phyloP scores from a whole-genome alignment of 2,888 invertebrate genomes.

The Eupithecia subumbrata region DNA sequence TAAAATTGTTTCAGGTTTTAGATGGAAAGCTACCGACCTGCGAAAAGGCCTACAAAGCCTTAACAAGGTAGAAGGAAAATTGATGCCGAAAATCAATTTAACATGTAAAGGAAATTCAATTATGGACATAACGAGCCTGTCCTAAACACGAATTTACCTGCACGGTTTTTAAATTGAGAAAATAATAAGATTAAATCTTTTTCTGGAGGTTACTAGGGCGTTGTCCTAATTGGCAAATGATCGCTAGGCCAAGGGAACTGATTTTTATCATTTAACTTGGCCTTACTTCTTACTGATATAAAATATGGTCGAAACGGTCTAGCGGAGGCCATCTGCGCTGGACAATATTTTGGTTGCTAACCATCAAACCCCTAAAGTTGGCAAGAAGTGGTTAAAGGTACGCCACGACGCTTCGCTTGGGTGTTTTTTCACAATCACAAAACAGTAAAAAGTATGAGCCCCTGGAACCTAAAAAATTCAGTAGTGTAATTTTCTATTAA shows the following conservation, averaged over 20 bases:
- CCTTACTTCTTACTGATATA: not conserved
- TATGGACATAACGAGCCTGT: slow-evolving; percentile 49
- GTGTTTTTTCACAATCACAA: too few relatives aligned
- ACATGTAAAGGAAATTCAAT: slow-evolving; percentile 57
- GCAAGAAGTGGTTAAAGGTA: too few relatives aligned
- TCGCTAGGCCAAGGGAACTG: not conserved
- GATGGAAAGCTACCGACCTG: not conserved
- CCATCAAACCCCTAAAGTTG: too few relatives aligned
- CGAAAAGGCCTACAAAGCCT: slow-evolving; percentile 19
- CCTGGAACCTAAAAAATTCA: too few relatives aligned
- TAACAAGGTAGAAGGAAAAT: slow-evolving; percentile 28
- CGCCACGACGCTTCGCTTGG: too few relatives aligned
- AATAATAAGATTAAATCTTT: slow-evolving; percentile 46
- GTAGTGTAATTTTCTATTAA: too few relatives aligned
- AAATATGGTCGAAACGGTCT: too few relatives aligned
- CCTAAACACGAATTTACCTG: slow-evolving; percentile 58
- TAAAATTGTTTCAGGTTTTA: not conserved
- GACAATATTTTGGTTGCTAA: too few relatives aligned
- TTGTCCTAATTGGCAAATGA: not conserved
- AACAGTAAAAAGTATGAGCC: too few relatives aligned
- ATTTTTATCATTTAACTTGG: not conserved
- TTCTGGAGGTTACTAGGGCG: not conserved
- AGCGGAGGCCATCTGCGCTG: too few relatives aligned
- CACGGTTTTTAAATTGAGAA: slow-evolving; percentile 59
- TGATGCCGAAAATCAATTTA: slow-evolving; percentile 41